Percentiles rank a stretch among this genome's conserved stretches.
Evolutionary conservation across 1,140 invertebrate species (phyloP).

Genomic region (Trichomalopsis sarcophagae): DNA sequence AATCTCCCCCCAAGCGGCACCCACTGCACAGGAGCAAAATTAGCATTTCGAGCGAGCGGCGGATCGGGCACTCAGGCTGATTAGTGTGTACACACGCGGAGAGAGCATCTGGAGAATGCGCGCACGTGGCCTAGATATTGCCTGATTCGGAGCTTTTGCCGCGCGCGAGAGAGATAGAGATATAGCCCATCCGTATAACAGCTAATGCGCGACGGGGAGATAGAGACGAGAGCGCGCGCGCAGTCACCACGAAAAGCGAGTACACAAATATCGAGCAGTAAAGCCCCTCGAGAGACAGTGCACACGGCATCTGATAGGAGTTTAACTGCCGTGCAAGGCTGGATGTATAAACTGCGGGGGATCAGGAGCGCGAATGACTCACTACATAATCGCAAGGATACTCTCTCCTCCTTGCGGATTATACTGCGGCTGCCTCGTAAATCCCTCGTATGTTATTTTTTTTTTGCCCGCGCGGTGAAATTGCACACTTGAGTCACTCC

Average conservation of each 20-base stretch:
- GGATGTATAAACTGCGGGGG: not conserved
- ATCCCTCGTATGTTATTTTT: not conserved
- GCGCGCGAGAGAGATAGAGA: not conserved
- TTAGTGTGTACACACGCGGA: not conserved
- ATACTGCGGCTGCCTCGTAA: not conserved
- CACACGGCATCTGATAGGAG: slow-evolving; percentile 8
- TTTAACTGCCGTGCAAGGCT: slow-evolving; percentile 26
- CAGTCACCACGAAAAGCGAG: slow-evolving; percentile 8
- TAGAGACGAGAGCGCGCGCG: no score
- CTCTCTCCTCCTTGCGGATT: not conserved
- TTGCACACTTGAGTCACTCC: not conserved
- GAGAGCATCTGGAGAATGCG: slow-evolving; percentile 23
- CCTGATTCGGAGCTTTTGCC: slow-evolving; percentile 1
- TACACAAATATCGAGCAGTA: slow-evolving; percentile 12
- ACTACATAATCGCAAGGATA: not conserved
- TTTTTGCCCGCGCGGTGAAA: not conserved
- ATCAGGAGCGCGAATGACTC: slow-evolving; percentile 24
- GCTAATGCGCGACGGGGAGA: not conserved
- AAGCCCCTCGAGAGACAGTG: not conserved
- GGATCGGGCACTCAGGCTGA: slow-evolving; percentile 3
- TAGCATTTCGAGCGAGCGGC: slow-evolving; percentile 10
- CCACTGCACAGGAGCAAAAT: not conserved
- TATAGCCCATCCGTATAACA: not conserved
- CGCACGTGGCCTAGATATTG: slow-evolving; percentile 52
- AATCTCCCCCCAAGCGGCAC: not conserved